phyloP scores from a whole-genome alignment of 1,140 invertebrate genomes.

The Drosophila varians region DNA sequence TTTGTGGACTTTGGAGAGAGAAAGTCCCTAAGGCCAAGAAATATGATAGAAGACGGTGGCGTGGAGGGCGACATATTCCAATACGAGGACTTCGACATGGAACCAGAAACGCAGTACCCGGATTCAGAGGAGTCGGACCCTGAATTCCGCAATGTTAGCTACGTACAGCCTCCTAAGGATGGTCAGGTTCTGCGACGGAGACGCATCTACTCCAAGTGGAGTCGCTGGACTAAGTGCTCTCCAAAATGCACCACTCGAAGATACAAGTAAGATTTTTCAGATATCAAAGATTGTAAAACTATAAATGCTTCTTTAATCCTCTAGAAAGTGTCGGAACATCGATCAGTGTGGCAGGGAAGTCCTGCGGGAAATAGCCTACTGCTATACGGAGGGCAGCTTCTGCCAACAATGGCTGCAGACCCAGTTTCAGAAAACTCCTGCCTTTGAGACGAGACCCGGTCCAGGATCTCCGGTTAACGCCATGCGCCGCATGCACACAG shows the following conservation, averaged over 20 bases:
- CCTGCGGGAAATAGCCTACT: constrained; percentile 92
- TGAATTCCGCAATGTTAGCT: constrained; percentile 42
- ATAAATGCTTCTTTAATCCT: neutral
- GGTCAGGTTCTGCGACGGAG: constrained; percentile 50
- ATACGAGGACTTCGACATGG: constrained; percentile 75
- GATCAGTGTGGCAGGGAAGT: constrained; percentile 90
- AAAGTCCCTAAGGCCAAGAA: constrained; percentile 20
- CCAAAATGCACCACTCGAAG: constrained; percentile 83
- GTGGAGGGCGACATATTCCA: constrained; percentile 73
- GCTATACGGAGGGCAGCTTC: constrained; percentile 91
- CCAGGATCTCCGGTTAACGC: constrained; percentile 17
- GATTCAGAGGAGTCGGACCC: constrained; percentile 59
- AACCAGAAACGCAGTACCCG: constrained; percentile 31
- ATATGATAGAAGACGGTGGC: constrained; percentile 22
- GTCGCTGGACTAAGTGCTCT: constrained; percentile 84
- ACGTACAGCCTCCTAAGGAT: constrained; percentile 42
- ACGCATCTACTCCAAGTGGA: constrained; percentile 83
- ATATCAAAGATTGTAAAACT: neutral
- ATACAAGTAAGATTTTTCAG: constrained; percentile 68
- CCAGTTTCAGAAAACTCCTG: constrained; percentile 62
- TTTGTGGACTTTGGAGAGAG: constrained; percentile 58
- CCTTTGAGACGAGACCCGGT: constrained; percentile 59
- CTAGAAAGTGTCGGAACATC: constrained; percentile 89
- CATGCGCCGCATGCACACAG: constrained; percentile 55
- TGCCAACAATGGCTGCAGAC: constrained; percentile 90